Evolutionary conservation across 2,888 invertebrate species (phyloP).

Genomic region (Ichneumoninae sp.): DNA sequence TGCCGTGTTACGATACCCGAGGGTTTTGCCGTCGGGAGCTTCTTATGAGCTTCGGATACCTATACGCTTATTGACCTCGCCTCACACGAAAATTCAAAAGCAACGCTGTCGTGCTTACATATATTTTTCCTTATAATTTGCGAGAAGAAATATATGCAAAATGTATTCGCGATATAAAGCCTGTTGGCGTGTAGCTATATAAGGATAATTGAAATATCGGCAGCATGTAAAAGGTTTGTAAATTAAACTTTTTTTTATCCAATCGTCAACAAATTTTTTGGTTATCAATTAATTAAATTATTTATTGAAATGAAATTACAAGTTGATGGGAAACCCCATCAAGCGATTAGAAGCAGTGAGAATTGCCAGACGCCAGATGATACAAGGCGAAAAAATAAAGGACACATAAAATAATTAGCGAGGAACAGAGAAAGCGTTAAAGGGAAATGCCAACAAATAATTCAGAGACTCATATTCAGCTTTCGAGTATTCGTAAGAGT

Average conservation of each 20-base stretch:
- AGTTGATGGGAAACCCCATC: no score
- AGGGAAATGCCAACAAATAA: no score
- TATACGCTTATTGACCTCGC: background rate
- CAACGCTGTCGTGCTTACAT: background rate
- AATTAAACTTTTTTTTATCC: background rate
- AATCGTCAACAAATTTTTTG: no score
- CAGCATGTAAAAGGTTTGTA: background rate
- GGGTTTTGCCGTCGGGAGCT: slow-evolving; percentile 1
- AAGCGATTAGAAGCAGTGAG: no score
- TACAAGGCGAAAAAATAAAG: no score
- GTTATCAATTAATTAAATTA: no score
- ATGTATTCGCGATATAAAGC: background rate
- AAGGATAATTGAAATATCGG: background rate
- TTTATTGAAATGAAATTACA: no score
- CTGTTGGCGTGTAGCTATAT: background rate
- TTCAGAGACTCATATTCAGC: no score
- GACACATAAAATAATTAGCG: no score
- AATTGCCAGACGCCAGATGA: no score
- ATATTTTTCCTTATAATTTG: background rate
- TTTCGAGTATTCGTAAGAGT: no score
- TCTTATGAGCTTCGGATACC: background rate
- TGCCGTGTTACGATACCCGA: slow-evolving; percentile 34
- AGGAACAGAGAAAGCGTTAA: no score
- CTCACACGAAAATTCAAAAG: background rate
- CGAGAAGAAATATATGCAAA: background rate